Conservation (phyloP, 2,113 vertebrate genomes). For the Hippocampus barbouri region DNA sequence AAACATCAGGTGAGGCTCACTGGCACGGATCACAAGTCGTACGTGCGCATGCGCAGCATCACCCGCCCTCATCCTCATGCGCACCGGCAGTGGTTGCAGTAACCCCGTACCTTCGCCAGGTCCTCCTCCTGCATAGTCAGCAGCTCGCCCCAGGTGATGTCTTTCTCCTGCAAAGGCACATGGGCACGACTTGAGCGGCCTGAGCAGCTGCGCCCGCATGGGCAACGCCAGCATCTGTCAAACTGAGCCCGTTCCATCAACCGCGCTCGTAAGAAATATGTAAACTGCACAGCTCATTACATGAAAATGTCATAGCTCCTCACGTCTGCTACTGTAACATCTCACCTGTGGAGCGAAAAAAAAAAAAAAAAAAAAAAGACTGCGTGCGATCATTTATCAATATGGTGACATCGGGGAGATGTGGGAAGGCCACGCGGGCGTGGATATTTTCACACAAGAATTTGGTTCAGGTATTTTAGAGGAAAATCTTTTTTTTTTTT, state of each 20-base stretch:
- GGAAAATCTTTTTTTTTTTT: too few relatives aligned
- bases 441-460: background rate
- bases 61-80: slow-evolving; percentile 6
- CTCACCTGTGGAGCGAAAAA: slow-evolving; percentile 18
- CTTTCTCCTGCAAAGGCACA: slow-evolving; percentile 73
- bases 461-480: background rate
- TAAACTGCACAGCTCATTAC: slow-evolving; percentile 37
- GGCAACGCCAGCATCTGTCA: slow-evolving; percentile 32
- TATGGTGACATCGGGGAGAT: background rate
- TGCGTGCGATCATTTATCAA: slow-evolving; percentile 1
- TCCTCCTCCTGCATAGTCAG: slow-evolving; percentile 83
- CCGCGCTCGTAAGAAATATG: slow-evolving; percentile 33
- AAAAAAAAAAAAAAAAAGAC: background rate
- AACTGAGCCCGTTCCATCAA: background rate
- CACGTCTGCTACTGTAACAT: background rate
- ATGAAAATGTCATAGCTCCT: slow-evolving; percentile 6
- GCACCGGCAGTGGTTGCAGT: slow-evolving; percentile 25
- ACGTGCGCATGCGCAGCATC: background rate
- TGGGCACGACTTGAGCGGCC: background rate
- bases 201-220: slow-evolving; percentile 49
- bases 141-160: slow-evolving; percentile 81
- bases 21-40: background rate
- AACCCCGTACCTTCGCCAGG: slow-evolving; percentile 77
- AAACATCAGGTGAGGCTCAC: background rate
- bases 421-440: background rate